These are phyloP conservation scores for Globicephala melas DNA, from an alignment of 2,113 vertebrate species.

Conservation along the genomic window DNA sequence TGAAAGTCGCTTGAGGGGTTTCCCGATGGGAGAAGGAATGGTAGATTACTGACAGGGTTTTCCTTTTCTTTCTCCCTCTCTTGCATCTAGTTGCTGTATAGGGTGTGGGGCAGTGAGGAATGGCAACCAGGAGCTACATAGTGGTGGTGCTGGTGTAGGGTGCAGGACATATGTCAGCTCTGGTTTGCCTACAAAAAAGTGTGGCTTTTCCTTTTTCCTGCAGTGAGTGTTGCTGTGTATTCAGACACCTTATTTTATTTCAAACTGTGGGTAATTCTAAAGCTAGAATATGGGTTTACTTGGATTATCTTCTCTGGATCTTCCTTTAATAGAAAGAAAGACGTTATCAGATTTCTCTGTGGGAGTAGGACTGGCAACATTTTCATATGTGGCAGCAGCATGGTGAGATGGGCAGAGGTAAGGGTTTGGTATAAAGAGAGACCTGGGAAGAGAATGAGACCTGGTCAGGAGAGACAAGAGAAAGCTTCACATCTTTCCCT, in stretches of 20 bases:
- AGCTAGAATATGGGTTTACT: neutral
- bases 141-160: neutral
- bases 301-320: neutral
- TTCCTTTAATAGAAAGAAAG: neutral
- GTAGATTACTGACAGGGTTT: neutral
- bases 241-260: conserved; percentile 9
- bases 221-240: neutral
- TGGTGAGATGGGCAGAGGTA: neutral
- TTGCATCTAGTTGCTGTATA: neutral
- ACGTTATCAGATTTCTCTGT: neutral
- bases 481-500: neutral
- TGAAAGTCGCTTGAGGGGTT: neutral
- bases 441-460: neutral
- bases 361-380: neutral
- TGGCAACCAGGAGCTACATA: neutral
- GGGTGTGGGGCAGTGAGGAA: neutral
- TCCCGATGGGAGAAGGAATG: neutral
- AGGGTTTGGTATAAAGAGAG: neutral
- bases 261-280: neutral
- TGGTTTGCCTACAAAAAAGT: neutral
- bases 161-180: neutral
- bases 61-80: neutral
- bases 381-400: neutral
- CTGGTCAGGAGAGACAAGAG: neutral
- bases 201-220: neutral